A percentile compares a stretch with the other conserved stretches of the same genome.
Conservation (phyloP, 2,888 invertebrate genomes). For the Oligia fasciuncula region DNA sequence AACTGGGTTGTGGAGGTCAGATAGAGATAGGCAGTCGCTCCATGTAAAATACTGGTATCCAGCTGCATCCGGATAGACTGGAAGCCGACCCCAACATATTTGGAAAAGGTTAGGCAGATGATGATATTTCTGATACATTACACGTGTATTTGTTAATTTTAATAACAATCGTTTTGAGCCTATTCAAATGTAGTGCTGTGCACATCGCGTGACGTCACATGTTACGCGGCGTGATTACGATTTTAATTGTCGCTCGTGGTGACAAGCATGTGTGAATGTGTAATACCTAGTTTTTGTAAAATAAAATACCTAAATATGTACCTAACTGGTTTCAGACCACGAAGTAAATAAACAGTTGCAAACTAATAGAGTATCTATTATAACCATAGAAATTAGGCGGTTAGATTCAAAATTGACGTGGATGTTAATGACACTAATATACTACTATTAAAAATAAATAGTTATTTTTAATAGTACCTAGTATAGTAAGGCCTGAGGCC, state of each 20-base stretch:
- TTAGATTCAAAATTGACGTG: neutral
- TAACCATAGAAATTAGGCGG: neutral
- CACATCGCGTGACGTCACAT: constrained; percentile 47
- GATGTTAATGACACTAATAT: neutral
- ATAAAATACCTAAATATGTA: neutral
- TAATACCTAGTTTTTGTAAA: neutral
- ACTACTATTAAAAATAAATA: too few relatives aligned
- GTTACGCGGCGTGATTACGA: constrained; percentile 49
- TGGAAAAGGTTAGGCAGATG: too few relatives aligned
- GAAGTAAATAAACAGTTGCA: neutral
- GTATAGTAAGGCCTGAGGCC: too few relatives aligned
- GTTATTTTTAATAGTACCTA: too few relatives aligned
- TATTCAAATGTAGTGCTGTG: constrained; percentile 35
- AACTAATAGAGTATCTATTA: neutral
- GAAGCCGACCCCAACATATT: too few relatives aligned
- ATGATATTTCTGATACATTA: neutral
- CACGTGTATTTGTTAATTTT: neutral
- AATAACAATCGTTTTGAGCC: constrained; percentile 19
- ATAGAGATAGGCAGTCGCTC: too few relatives aligned
- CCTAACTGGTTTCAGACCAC: neutral
- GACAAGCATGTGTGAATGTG: constrained; percentile 20
- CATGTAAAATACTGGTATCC: too few relatives aligned
- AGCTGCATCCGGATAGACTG: too few relatives aligned
- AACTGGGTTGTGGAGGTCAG: too few relatives aligned
- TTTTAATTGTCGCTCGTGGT: constrained; percentile 40